A percentile compares a stretch with the other conserved stretches of the same genome.
phyloP scores from a whole-genome alignment of 2,888 invertebrate genomes.

The Napeogenes inachia region DNA sequence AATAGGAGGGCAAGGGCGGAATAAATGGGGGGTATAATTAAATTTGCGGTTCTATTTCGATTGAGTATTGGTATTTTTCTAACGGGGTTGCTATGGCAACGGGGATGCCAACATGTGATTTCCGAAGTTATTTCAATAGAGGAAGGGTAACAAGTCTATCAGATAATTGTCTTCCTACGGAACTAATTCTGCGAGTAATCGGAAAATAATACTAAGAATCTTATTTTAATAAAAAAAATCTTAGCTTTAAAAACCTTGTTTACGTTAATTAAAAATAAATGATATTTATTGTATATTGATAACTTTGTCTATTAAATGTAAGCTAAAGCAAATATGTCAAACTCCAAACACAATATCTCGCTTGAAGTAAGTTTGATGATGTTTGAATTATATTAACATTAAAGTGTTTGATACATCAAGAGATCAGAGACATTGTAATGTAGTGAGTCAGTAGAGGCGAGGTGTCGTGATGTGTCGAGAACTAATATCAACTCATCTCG shows the following conservation, averaged over 20 bases:
- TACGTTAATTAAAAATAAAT: no score
- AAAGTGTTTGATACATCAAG: conserved; percentile 41
- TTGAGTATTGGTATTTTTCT: conserved; percentile 40
- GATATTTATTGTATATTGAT: no score
- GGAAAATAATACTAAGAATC: no score
- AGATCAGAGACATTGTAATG: conserved; percentile 63
- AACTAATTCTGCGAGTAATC: not conserved
- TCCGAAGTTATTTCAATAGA: conserved; percentile 28
- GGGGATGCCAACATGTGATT: conserved; percentile 37
- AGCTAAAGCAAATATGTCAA: conserved; percentile 4
- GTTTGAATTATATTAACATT: conserved; percentile 34
- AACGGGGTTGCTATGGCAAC: conserved; percentile 45
- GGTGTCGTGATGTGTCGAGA: conserved; percentile 49
- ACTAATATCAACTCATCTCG: conserved; percentile 64
- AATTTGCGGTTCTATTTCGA: conserved; percentile 44
- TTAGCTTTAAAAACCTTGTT: no score
- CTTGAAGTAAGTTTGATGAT: conserved; percentile 23
- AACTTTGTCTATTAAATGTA: not conserved
- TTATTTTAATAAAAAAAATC: no score
- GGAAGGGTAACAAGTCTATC: conserved; percentile 53
- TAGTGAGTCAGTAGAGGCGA: conserved; percentile 51
- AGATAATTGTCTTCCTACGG: conserved; percentile 59
- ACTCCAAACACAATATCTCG: conserved; percentile 18
- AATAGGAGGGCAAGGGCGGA: conserved; percentile 30
- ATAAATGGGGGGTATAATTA: conserved; percentile 46